Evolutionary conservation across 2,888 invertebrate species (phyloP).

Genomic region (Lasius fuliginosus): DNA sequence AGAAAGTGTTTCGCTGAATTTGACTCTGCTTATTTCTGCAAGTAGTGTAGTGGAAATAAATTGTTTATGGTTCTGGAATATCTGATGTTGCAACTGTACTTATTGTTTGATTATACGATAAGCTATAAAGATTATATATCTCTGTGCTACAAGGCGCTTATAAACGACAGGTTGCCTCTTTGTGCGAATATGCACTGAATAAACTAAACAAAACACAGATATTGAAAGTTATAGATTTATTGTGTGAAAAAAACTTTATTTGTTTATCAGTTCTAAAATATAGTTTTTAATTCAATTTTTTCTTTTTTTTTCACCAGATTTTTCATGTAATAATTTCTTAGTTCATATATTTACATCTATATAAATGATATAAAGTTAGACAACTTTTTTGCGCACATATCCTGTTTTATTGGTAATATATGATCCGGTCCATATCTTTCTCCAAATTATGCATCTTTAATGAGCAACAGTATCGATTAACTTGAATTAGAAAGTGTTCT

Average conservation of each 20-base stretch:
- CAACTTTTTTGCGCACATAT: constrained; percentile 2
- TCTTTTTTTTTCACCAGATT: neutral
- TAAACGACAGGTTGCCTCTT: neutral
- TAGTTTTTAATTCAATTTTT: neutral
- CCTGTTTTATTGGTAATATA: constrained; percentile 5
- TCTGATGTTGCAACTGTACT: neutral
- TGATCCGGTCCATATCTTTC: constrained; percentile 37
- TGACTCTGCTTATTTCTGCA: constrained; percentile 4
- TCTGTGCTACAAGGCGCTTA: neutral
- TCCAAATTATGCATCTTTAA: constrained; percentile 51
- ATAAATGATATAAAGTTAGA: no score
- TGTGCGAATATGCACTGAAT: neutral
- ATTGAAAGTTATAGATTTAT: neutral
- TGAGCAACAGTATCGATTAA: constrained; percentile 54
- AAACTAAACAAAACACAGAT: neutral
- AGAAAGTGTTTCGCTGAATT: constrained; percentile 51
- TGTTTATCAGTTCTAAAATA: neutral
- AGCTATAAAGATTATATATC: neutral
- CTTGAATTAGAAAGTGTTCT: constrained; percentile 68
- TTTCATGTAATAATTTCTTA: constrained; percentile 7
- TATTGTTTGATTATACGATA: neutral
- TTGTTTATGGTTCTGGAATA: neutral
- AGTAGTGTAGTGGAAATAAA: neutral
- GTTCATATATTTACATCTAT: neutral
- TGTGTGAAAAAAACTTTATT: neutral